Evolutionary conservation across 2,888 invertebrate genomes (phyloP), one percentile per base, ranked within the genome.

Genomic region (Eurytoma adleriae): DNA sequence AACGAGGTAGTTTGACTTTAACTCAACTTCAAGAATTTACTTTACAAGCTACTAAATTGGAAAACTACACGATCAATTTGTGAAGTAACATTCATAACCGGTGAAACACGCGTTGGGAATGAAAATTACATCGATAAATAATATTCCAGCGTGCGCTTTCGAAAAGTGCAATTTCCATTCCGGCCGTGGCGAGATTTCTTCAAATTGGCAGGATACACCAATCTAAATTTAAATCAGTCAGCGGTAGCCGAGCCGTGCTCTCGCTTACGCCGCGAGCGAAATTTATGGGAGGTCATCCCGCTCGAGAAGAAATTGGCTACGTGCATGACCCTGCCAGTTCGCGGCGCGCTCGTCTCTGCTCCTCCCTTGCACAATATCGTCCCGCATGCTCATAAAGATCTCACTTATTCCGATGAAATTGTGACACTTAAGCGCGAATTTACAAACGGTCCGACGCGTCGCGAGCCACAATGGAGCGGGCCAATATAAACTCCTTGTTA

Each of bases 201-300:
- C 67, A 69, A 78, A 78, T 81, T 81, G 81, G 72, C 72, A 73
- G 78, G 70, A 62, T 78, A 70, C 57, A 66, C 67, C 81, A 81
- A 82, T 82, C 74, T 82, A 77, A 78, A 82, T 79, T 82, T 79
- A 82, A 82, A 82, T 79, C 76, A 76, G 72, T 70, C 54, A 78
- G 73, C 52, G 76, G 72, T 61, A 70, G 76, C 48, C 62, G 40
- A n/a, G 59, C 48, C 56, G 24, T 24, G 16, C 40, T n/a, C 64
- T n/a, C 27, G 64, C 16, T 2, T 50, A 24, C 54, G 59, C 68
- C 64, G 72, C 62, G 77, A 56, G 77, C 24, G 20, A 66, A 82
- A 82, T 82, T 82, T 82, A 82, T 73, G 82, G 73, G 73, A 79
- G 82, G 82, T 79, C 82, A 77, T 82, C 76, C 62, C 12, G 56